Conservation (phyloP, 2,113 vertebrate species). For the Scopus umbretta region DNA sequence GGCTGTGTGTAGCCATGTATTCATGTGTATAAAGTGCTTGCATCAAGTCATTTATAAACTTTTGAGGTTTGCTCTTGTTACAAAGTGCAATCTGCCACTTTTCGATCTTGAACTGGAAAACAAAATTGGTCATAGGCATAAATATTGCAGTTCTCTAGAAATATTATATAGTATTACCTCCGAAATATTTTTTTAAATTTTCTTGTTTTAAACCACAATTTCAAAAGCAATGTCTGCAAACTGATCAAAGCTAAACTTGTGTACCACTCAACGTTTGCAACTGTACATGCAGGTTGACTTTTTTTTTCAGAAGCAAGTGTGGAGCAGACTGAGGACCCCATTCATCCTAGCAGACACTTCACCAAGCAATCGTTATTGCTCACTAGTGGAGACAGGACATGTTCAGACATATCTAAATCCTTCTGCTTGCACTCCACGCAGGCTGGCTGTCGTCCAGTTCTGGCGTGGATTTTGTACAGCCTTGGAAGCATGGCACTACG, state of each 20-base stretch:
- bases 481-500: neutral
- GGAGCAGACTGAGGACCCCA: neutral
- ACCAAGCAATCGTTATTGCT: neutral
- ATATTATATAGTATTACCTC: neutral
- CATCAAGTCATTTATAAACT: constrained; percentile 80
- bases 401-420: neutral
- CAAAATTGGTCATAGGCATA: constrained; percentile 16
- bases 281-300: no score
- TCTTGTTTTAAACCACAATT: neutral
- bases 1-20: constrained; percentile 77
- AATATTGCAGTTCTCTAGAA: neutral
- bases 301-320: neutral
- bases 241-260: neutral
- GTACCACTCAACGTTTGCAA: neutral
- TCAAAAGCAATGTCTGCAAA: neutral
- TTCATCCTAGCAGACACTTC: neutral
- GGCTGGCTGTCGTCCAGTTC: neutral
- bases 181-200: neutral
- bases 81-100: constrained; percentile 77
- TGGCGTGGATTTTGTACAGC: neutral
- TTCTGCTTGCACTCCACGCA: neutral
- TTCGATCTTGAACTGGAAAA: constrained; percentile 77
- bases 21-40: constrained; percentile 77
- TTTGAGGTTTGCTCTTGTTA: constrained; percentile 78
- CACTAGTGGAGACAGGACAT: neutral